These are phyloP conservation scores for Cladorhizidae sp. DNA, from an alignment of 37 sponge, comb jelly and placozoan genomes.

Conservation along the genomic window DNA sequence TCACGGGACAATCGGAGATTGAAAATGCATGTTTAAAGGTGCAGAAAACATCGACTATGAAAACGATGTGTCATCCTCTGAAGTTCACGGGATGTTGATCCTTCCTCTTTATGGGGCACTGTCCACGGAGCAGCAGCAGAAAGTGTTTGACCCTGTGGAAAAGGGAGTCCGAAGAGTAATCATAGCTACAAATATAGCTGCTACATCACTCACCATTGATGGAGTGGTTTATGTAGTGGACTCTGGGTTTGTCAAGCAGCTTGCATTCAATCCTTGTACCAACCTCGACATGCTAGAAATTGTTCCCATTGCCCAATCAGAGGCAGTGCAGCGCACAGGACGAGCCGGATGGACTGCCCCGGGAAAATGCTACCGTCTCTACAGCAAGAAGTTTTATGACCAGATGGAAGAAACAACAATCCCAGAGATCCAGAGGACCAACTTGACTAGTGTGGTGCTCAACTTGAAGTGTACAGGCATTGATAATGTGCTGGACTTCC, in stretches of 20 bases:
- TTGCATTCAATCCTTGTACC: constrained; percentile 76
- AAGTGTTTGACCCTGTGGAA: constrained; percentile 72
- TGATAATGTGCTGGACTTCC: constrained; percentile 74
- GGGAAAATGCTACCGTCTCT: constrained; percentile 81
- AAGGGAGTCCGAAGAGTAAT: constrained; percentile 70
- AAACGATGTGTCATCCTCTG: constrained; percentile 63
- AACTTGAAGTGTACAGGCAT: constrained; percentile 84
- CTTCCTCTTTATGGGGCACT: constrained; percentile 87
- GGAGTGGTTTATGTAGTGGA: constrained; percentile 92
- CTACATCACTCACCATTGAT: constrained; percentile 88
- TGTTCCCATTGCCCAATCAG: constrained; percentile 83
- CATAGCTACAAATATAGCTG: constrained; percentile 91
- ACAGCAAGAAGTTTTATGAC: constrained; percentile 65
- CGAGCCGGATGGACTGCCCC: constrained; percentile 83
- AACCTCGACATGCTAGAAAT: constrained; percentile 79
- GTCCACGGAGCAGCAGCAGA: constrained; percentile 82
- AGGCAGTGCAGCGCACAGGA: constrained; percentile 83
- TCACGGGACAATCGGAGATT: constrained; percentile 89
- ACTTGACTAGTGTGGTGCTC: constrained; percentile 81
- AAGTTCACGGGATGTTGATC: constrained; percentile 68
- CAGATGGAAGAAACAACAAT: constrained; percentile 62
- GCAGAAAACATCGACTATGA: constrained; percentile 85
- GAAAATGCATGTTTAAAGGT: constrained; percentile 67
- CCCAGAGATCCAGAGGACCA: constrained; percentile 89
- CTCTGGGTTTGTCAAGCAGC: constrained; percentile 87